A percentile compares a stretch with the other conserved stretches of the same genome.
Conservation (phyloP, 2,113 vertebrate species). For the Hypomesus transpacificus region DNA sequence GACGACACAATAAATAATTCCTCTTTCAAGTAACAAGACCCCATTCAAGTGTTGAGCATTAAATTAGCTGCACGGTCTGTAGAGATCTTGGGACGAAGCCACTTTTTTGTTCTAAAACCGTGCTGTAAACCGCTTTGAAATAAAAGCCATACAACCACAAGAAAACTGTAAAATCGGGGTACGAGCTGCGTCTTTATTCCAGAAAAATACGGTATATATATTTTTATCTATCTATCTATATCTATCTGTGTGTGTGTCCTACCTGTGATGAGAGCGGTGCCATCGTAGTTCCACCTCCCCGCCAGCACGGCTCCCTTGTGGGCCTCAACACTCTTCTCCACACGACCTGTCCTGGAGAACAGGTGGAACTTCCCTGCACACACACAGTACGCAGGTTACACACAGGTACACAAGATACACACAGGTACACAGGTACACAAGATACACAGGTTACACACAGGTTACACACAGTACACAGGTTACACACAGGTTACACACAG, state of each 20-base stretch:
- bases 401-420: background rate
- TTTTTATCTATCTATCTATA: background rate
- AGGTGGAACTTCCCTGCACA: conserved; percentile 90
- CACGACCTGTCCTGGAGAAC: conserved; percentile 83
- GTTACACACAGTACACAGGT: background rate
- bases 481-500: background rate
- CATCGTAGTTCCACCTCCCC: conserved; percentile 93
- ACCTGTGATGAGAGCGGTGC: conserved; percentile 94
- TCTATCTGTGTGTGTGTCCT: conserved; percentile 3
- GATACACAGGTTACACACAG: background rate
- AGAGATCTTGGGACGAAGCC: background rate
- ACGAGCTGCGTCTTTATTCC: too few relatives aligned
- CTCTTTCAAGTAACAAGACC: too few relatives aligned
- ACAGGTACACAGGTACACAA: background rate
- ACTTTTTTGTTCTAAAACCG: too few relatives aligned
- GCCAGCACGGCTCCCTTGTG: conserved; percentile 92
- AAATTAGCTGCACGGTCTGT: too few relatives aligned
- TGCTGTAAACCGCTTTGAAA: too few relatives aligned
- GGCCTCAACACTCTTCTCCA: conserved; percentile 94
- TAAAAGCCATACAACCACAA: too few relatives aligned
- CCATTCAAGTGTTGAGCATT: too few relatives aligned
- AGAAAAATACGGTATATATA: background rate
- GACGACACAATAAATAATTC: too few relatives aligned
- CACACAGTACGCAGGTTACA: background rate
- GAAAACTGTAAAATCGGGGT: too few relatives aligned